These are phyloP conservation scores for Deilephila elpenor DNA, from an alignment of 2,888 invertebrate species.

Conservation along the genomic window DNA sequence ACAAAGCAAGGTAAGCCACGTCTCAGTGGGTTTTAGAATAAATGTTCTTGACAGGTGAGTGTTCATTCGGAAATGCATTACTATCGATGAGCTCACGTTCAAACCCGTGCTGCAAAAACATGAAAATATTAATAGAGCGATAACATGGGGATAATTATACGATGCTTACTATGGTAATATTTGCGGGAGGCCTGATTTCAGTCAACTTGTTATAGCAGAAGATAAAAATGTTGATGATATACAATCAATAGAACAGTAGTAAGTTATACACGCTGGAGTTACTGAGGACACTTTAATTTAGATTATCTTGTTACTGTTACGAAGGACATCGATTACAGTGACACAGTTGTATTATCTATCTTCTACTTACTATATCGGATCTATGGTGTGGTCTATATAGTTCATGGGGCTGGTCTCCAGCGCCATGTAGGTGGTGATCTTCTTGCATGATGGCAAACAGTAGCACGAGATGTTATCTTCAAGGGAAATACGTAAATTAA, in stretches of 20 bases:
- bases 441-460: conserved; percentile 65
- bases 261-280: too few species aligned
- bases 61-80: conserved; percentile 59
- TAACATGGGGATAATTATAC: too few species aligned
- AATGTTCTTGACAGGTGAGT: conserved; percentile 61
- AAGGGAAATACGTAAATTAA: conserved; percentile 33
- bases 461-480: conserved; percentile 58
- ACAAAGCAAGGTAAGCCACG: conserved; percentile 76
- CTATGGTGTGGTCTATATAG: conserved; percentile 48
- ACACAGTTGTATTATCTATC: too few species aligned
- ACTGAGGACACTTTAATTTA: too few species aligned
- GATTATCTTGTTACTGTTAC: too few species aligned
- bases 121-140: not conserved
- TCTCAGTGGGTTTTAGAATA: conserved; percentile 65
- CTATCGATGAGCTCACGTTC: conserved; percentile 53
- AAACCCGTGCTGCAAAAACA: conserved; percentile 57
- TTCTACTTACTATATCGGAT: conserved; percentile 69
- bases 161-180: too few species aligned
- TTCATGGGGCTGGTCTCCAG: conserved; percentile 56
- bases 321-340: too few species aligned
- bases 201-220: too few species aligned
- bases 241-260: too few species aligned
- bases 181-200: too few species aligned
- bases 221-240: too few species aligned
- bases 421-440: conserved; percentile 51